Percentiles rank a stretch among this genome's conserved stretches.
Conservation (phyloP, 2,888 invertebrate genomes). For the Leptopilina drosophilae region DNA sequence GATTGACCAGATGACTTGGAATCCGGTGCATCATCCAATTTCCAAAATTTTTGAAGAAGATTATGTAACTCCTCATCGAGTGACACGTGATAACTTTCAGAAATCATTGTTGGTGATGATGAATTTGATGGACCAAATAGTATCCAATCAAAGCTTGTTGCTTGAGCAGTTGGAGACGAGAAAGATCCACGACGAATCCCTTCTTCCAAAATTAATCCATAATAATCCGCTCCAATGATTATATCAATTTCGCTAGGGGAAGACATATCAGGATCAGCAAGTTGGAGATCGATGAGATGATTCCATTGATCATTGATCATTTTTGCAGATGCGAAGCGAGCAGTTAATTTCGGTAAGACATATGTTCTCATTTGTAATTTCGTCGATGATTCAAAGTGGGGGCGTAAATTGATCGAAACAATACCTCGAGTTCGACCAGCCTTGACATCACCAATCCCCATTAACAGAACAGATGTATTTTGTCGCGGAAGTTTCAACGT, state of each 20-base stretch:
- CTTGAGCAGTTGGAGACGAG: not conserved
- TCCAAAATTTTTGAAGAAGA: not conserved
- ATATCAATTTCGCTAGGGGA: not conserved
- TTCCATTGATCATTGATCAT: not conserved
- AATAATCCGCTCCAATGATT: not conserved
- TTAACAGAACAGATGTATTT: not conserved
- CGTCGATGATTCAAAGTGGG: not conserved
- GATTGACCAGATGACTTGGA: not conserved
- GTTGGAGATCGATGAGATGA: not conserved
- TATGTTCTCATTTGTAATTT: not conserved
- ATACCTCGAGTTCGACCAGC: not conserved
- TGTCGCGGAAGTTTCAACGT: not conserved
- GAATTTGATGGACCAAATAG: not conserved
- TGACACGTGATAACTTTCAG: no score
- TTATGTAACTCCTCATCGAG: no score
- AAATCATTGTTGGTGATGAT: no score
- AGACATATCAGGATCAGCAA: not conserved
- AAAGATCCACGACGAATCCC: not conserved
- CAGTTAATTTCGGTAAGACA: not conserved
- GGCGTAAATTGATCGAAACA: not conserved
- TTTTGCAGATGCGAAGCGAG: not conserved
- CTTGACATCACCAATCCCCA: not conserved
- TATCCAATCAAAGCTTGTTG: not conserved
- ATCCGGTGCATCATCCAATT: conserved; percentile 14
- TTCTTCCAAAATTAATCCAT: not conserved